A percentile compares a stretch with the other conserved stretches of the same genome.
These are phyloP conservation scores for Balaeniceps rex DNA, from an alignment of 2,113 vertebrate genomes.

Conservation along the genomic window DNA sequence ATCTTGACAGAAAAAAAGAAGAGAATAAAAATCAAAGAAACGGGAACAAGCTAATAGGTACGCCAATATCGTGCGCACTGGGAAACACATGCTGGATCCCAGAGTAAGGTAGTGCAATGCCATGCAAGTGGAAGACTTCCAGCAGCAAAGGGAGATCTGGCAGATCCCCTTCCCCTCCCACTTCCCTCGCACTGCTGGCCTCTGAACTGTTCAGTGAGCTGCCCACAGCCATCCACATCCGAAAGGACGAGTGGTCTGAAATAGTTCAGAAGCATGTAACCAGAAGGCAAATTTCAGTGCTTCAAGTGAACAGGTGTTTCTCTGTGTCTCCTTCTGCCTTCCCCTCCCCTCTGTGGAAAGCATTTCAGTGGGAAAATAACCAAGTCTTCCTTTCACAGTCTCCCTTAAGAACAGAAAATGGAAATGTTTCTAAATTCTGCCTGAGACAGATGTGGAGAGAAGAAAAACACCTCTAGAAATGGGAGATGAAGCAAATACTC, in stretches of 20 bases:
- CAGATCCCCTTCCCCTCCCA: not conserved
- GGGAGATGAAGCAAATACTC: not conserved
- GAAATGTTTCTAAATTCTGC: not conserved
- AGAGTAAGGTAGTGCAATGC: not conserved
- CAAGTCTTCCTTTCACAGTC: not conserved
- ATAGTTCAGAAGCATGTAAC: not conserved
- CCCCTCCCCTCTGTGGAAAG: not conserved
- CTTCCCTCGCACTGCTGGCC: fast-evolving
- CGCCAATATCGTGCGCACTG: not conserved
- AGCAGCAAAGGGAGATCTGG: not conserved
- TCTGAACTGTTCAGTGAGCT: not conserved
- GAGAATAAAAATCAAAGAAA: not conserved
- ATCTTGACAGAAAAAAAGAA: not conserved
- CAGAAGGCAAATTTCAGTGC: not conserved
- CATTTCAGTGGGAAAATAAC: not conserved
- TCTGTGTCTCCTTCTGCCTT: not conserved
- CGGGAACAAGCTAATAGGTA: not conserved
- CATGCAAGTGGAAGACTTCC: not conserved
- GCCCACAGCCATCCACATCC: not conserved
- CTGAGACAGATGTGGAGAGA: not conserved
- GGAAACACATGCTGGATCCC: not conserved
- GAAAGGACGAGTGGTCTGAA: not conserved
- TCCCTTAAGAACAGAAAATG: not conserved
- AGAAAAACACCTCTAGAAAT: not conserved
- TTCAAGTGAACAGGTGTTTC: not conserved